Base-by-base conservation (phyloP, 2,797 vertebrate species). In the Erithacus rubecula region DNA sequence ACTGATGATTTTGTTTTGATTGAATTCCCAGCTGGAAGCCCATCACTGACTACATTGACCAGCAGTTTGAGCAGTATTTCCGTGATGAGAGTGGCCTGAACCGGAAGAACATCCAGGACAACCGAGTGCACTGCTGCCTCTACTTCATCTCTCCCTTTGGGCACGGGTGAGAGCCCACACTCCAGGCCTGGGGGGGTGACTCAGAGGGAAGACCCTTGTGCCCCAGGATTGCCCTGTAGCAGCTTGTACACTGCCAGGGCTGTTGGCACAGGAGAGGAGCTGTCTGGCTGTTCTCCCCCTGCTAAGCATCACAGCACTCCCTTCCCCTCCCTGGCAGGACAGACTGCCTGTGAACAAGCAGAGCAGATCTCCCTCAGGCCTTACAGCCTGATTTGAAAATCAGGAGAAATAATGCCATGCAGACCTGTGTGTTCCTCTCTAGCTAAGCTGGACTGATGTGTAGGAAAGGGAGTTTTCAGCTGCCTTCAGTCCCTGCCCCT, bases 21-120 rank as follows among this genome's bases (percentile, higher is more conserved):
- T 76, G 43, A 53, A 79, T 56, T 81, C 67, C 21, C 93, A 99
- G 99, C 97, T 99, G 99, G 99, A 99, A 99, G 97, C 98, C 99
- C 21, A 99, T 99, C 97, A 99, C 99, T 0, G 99, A 99, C 96
- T 99, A 99, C 79, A 99, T 99, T 29, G 99, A 99, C 97, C 99
- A 99, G 97, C 99, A 99, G 97, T 99, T 99, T 87, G 99, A 99
- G 65, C 99, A 99, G 85, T 99, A 99, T 95, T 99, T 99, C 97
- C 99, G 99, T 29, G 99, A 99, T 8, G 99, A 99, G 97, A 99
- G 99, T 0, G 99, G 99, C 39, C 98, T 99, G 84, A 99, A 99
- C 97, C 97, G 99, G 70, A 99, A 99, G 98, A 99, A 99, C 97
- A 99, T 99, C 95, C 98, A 99, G 94, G 99, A 99, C 97, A 99